Evolutionary conservation across 2,113 vertebrate genomes (phyloP).

Genomic region (Aleadryas rufinucha): DNA sequence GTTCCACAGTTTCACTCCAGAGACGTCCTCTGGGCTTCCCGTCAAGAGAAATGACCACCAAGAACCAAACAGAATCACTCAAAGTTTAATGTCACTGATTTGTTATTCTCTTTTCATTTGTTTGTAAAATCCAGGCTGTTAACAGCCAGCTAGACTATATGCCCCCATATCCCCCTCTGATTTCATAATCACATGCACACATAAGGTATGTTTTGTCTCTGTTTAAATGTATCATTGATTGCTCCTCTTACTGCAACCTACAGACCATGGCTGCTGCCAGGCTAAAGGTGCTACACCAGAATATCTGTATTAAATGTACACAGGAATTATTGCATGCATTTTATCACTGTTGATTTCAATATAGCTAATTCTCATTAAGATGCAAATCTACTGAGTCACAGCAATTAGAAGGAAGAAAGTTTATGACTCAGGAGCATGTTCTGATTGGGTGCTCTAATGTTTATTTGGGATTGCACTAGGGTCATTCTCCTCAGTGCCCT

Average conservation of each 20-base stretch:
- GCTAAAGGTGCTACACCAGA: background rate
- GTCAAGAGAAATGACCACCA: background rate
- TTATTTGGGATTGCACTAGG: background rate
- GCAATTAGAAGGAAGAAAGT: background rate
- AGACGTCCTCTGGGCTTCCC: background rate
- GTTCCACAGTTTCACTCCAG: background rate
- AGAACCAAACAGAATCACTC: background rate
- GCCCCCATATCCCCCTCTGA: background rate
- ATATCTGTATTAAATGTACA: background rate
- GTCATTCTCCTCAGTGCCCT: background rate
- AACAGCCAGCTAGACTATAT: background rate
- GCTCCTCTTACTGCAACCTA: background rate
- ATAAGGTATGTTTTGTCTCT: background rate
- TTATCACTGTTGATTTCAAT: background rate
- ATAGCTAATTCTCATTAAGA: background rate
- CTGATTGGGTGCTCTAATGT: background rate
- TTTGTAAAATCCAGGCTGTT: background rate
- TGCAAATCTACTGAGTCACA: background rate
- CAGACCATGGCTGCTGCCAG: background rate
- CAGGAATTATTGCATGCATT: background rate
- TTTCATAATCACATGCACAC: background rate
- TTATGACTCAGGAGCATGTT: background rate
- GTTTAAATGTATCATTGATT: background rate
- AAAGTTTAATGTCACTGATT: background rate
- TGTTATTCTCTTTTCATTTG: background rate